Base-by-base conservation (phyloP, 2,797 vertebrate species). In the Parotocinclus haroldoi region DNA sequence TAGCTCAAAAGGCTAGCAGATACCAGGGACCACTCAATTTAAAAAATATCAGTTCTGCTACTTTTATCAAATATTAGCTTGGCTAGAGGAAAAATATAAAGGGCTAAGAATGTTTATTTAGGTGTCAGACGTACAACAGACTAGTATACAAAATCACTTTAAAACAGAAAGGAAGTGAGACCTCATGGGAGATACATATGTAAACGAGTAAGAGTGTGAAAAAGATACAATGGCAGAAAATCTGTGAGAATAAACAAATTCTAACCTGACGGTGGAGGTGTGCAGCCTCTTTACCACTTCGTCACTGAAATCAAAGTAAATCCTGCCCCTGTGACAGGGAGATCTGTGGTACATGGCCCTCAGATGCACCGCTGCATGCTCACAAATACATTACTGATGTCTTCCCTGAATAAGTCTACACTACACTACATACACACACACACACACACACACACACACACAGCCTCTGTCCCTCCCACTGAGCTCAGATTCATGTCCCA, bases 231-330 rank as follows among this genome's bases (percentile, higher is more conserved):
- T 46, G 50, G 49, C 27, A 7, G 11, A 40, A 27, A 27, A 2
- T 27, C 27, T 27, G 27, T 5, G 14, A 51, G 19, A 63, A 36
- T 12, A 7, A 37, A 44, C 12, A 45, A 44, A 14, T 40, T 71
- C 90, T 83, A 57, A 91, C 91, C 90, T 92, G 86, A 73, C 80
- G 74, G 77, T 85, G 77, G 81, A 48, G 38, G 86, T 69, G 37
- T 88, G 87, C 58, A 91, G 84, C 76, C 74, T 89, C 81, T 83
- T 88, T 81, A 92, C 73, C 76, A 91, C 91, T 75, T 92, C 91
- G 76, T 91, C 90, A 62, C 89, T 91, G 84, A 92, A 92, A 85
- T 92, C 91, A 83, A 92, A 92, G 73, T 91, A 87, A 83, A 91
- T 83, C 84, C 86, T 87, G 84, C 86, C 80, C 82, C 86, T 87